Evolutionary conservation across 2,113 vertebrate genomes (phyloP).

Genomic region (Tiliqua scincoides): DNA sequence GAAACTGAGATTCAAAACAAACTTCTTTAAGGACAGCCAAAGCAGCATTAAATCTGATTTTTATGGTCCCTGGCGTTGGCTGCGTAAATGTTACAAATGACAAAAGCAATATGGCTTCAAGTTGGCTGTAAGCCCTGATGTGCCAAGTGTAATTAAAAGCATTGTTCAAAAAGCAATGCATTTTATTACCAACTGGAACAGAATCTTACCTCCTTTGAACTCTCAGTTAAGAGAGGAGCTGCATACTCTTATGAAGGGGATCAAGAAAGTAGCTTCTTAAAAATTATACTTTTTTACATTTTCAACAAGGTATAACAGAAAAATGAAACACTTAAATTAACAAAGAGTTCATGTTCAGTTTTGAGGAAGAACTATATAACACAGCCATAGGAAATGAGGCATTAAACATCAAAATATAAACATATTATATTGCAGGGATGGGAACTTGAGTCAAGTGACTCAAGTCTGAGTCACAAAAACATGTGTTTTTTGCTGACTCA

Average conservation of each 20-base stretch:
- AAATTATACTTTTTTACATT: too few relatives aligned
- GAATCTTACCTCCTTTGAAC: not conserved
- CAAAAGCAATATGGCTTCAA: constrained; percentile 2
- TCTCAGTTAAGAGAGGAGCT: not conserved
- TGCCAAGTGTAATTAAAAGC: not conserved
- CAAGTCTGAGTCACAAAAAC: too few relatives aligned
- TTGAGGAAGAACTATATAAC: too few relatives aligned
- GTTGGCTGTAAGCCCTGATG: not conserved
- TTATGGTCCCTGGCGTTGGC: not conserved
- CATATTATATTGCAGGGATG: too few relatives aligned
- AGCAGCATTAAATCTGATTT: not conserved
- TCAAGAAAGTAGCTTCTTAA: not conserved
- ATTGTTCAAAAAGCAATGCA: not conserved
- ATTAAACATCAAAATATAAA: too few relatives aligned
- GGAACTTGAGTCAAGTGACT: too few relatives aligned
- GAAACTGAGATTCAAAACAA: not conserved
- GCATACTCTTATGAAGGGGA: not conserved
- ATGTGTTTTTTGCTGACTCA: too few relatives aligned
- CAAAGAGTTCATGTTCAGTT: too few relatives aligned
- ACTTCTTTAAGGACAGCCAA: not conserved
- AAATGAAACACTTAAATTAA: too few relatives aligned
- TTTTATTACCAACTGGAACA: not conserved
- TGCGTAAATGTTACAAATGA: not conserved
- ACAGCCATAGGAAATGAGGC: too few relatives aligned
- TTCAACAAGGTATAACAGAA: too few relatives aligned